Evolutionary conservation across 2,888 invertebrate genomes (phyloP), one percentile per base, ranked within the genome.

Genomic region (Caenorhabditis afra): DNA sequence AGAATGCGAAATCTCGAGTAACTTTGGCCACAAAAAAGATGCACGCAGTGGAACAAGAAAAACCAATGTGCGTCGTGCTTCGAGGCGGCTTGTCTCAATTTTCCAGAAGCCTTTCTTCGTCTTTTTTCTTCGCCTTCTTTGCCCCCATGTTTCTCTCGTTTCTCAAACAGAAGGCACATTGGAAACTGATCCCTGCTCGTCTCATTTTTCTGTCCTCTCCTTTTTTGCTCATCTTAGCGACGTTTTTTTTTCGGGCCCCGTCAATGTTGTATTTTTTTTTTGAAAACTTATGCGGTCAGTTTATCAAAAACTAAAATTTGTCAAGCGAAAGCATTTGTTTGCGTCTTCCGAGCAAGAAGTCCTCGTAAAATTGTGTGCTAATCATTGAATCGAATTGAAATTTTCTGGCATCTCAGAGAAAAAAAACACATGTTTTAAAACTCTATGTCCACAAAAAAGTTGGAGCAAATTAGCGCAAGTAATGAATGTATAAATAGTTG

Each of bases 51-150:
- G 57, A 55, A 64, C 59, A 62, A 67, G 67, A 76, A 76, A 68
- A 76, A 76, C 67, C 67, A 76, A 76, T 57, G 67, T 35, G 37
- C 62, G 39, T 67, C 4, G 4, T 66, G 65, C 58, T 59, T 61
- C 61, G 66, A 66, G 62, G 61, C 61, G 44, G 44, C 57, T 67
- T 76, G 75, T 68, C 75, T 68, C 75, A 62, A 44, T 76, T 76
- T 76, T 76, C 75, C 66, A 66, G 66, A 75, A 67, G 44, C 49
- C 67, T 52, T 74, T 66, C 44, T 53, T 53, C 7, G 29, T 29
- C 29, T 29, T 29, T 7, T 7, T 7, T 29, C 7, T 29, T 29
- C 7, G 10, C 4, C 11, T 55, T 65, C 45, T 47, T 23, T 7
- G 29, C 4, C 29, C 7, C 59, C 66, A 58, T 62, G 11, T 67